A percentile compares a stretch with the other conserved stretches of the same genome.
Conservation (phyloP, 2,797 vertebrate species). For the Poecilia velifera region DNA sequence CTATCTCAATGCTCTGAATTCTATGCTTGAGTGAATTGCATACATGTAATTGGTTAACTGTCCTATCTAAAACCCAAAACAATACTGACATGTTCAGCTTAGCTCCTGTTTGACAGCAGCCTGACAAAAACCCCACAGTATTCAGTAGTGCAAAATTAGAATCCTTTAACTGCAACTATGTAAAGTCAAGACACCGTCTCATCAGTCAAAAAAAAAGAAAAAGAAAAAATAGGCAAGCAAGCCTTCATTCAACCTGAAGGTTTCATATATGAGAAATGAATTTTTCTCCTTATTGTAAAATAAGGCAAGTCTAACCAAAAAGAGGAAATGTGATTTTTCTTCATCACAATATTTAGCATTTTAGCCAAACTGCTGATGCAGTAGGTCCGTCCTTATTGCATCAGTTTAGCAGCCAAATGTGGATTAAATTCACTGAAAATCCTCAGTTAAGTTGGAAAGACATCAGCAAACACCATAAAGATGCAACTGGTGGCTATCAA, state of each 20-base stretch:
- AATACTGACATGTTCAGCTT: neutral
- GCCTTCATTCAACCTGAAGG: neutral
- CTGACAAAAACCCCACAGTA: neutral
- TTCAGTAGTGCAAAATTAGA: neutral
- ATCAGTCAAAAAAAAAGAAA: neutral
- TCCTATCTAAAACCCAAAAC: neutral
- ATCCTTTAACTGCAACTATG: neutral
- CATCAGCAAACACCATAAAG: neutral
- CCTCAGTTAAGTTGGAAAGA: neutral
- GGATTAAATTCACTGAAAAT: neutral
- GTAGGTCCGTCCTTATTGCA: neutral
- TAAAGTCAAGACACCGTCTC: neutral
- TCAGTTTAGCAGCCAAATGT: neutral
- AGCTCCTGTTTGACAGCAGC: neutral
- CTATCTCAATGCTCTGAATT: neutral
- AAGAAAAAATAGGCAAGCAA: neutral
- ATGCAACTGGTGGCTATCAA: neutral
- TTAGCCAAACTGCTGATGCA: neutral
- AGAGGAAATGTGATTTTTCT: neutral
- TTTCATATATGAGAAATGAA: neutral
- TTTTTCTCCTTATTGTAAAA: neutral
- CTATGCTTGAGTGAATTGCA: neutral
- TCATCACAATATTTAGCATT: neutral
- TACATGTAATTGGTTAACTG: neutral
- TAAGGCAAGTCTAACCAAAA: neutral